Base-by-base conservation (phyloP, 2,888 invertebrate species). In the Agriotes lineatus region DNA sequence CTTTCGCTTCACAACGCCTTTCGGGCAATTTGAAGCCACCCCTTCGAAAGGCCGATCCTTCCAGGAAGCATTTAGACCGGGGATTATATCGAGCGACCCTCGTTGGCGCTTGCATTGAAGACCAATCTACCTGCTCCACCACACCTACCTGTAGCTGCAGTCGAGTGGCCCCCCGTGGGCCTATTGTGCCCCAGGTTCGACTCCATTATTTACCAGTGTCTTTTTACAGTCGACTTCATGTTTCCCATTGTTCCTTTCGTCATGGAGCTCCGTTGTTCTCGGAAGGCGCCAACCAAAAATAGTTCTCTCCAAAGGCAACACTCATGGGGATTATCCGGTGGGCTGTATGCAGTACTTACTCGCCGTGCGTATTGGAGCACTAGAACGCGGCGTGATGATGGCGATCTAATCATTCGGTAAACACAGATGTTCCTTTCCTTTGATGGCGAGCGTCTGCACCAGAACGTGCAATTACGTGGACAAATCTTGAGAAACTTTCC, bases 111-210 rank as follows among this genome's bases (percentile, higher is more conserved):
- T 18, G 7, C 1, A n/a, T 39, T 39, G 14, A 39, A 39, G 19
- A 45, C 30, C 50, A 6, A 30, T 63, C 42, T 63, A 63, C 63
- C 63, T 63, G 63, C 35, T 45, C 37, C 39, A 62, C 62, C 67
- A 61, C 67, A 66, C 66, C 68, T 68, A 68, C 68, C 58, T 63
- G 61, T 69, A 71, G 52, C 67, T 62, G 60, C 48, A 69, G 59
- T 80, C 78, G 78, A 80, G 81, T 80, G 80, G 79, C 77, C 71
- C 73, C 81, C 80, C 70, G 76, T 70, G 60, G 78, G 35, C 72
- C 75, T 73, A 79, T 81, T 81, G 78, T 79, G 68, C 70, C 62
- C 57, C 65, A 61, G 59, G 72, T 58, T 64, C 69, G 67, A 25
- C 72, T 74, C 74, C 74, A 79, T 79, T 80, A 79, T 79, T 77